These are phyloP conservation scores for Tachyglossus aculeatus DNA, from an alignment of 2,797 vertebrate genomes.

Conservation along the genomic window DNA sequence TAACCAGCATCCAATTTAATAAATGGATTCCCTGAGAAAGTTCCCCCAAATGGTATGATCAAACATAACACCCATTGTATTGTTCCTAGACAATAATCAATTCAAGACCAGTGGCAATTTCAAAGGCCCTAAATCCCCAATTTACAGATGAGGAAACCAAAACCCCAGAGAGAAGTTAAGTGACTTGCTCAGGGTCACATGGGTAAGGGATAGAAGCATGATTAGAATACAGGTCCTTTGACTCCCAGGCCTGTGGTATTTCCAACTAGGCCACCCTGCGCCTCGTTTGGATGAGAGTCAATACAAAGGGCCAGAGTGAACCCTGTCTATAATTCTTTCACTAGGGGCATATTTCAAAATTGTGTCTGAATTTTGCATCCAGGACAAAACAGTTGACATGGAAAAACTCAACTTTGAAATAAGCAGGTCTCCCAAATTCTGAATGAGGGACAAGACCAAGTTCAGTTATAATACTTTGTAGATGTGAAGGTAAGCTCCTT, in stretches of 20 bases:
- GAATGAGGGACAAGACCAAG: background rate
- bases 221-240: background rate
- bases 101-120: too few relatives aligned
- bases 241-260: background rate
- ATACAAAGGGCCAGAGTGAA: too few relatives aligned
- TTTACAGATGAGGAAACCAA: slow-evolving; percentile 4
- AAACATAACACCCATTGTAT: too few relatives aligned
- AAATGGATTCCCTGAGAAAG: too few relatives aligned
- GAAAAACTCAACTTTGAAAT: background rate
- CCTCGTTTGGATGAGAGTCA: too few relatives aligned
- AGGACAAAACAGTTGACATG: background rate
- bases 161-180: background rate
- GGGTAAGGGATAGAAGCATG: background rate
- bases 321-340: too few relatives aligned
- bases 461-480: background rate
- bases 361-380: background rate
- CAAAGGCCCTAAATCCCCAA: background rate
- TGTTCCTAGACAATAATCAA: too few relatives aligned
- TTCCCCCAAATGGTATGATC: too few relatives aligned
- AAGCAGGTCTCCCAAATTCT: background rate
- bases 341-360: too few relatives aligned
- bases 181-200: background rate
- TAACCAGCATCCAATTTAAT: too few relatives aligned
- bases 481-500: too few relatives aligned
- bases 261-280: background rate